Evolutionary conservation across 2,797 vertebrate species (phyloP), one percentile per base, ranked within the genome.

Genomic region (Babyrousa celebensis): DNA sequence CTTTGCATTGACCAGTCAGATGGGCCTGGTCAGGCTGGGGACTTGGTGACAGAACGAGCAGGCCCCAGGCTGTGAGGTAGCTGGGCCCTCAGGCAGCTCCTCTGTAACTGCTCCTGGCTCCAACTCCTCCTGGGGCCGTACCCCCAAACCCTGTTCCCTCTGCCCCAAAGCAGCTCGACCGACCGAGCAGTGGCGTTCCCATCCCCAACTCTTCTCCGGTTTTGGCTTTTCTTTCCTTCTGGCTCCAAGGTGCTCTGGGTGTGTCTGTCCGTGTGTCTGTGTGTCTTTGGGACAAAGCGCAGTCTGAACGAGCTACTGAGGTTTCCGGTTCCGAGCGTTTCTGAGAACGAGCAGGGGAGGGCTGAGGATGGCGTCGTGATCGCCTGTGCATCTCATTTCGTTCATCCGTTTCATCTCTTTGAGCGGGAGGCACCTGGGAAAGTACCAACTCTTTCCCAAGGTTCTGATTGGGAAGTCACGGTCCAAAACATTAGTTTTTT

Each of bases 231-330:
- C 90, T 93, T 94, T 95, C 86, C 80, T 97, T 95, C 86, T 91
- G 89, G 95, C 96, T 97, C 96, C 91, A 97, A 96, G 97, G 98
- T 98, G 98, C 97, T 98, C 65, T 12, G 0, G 93, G 40, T 88
- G 68, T 60, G 12, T 83, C 48, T 87, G 16, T 91, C 15, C 52
- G 4, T 62, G 48, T 92, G 3, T 92, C 2, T 86, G 52, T 92
- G 77, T 68, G 17, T 96, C 43, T 91, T 32, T 94, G 89, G 78
- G 97, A 75, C 79, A 93, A 96, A 95, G 95, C 95, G 94, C 96
- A 96, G 91, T 68, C n/a, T 72, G 91, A 89, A 72, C 72, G 74
- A 88, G 29, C 78, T 85, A 11, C 78, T 79, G 72, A 93, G 14
- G 87, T 85, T 95, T 85, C 90, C 78, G 43, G 40, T n/a, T 62